Conservation (phyloP, 1,140 invertebrate species). For the Oryzaephilus surinamensis region DNA sequence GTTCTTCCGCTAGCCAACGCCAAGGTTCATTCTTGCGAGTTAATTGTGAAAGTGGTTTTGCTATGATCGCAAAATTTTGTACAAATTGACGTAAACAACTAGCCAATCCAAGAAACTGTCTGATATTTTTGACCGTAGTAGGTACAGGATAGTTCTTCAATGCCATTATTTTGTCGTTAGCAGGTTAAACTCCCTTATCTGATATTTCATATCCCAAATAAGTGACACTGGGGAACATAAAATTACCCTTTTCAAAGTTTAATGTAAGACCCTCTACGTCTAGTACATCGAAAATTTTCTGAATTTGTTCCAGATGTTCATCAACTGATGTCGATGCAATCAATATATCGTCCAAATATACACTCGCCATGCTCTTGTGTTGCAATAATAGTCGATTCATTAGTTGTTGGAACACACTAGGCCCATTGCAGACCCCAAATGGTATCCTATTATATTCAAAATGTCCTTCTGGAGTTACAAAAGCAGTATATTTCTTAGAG, state of each 20-base stretch:
- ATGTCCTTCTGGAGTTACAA: conserved; percentile 21
- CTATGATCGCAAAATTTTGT: conserved; percentile 7
- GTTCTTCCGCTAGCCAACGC: conserved; percentile 1
- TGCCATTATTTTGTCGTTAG: neutral
- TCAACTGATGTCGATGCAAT: conserved; percentile 1
- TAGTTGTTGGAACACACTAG: conserved; percentile 33
- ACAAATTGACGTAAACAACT: conserved; percentile 13
- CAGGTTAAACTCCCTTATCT: conserved; percentile 5
- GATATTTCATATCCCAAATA: conserved; percentile 5
- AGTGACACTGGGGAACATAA: neutral
- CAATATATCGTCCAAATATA: neutral
- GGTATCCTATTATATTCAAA: conserved; percentile 25
- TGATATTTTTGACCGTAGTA: conserved; percentile 4
- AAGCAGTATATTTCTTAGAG: conserved; percentile 26
- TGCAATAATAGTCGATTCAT: too few relatives aligned
- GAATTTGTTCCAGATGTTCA: neutral
- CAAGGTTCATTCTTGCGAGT: neutral
- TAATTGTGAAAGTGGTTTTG: conserved; percentile 4
- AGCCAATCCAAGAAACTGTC: conserved; percentile 14
- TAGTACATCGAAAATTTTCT: neutral
- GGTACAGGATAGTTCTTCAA: conserved; percentile 4
- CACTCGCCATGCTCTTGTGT: too few relatives aligned
- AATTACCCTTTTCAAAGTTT: conserved; percentile 5
- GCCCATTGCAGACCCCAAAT: conserved; percentile 20
- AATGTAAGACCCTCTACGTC: conserved; percentile 2